phyloP scores from a whole-genome alignment of 2,797 vertebrate genomes.

The Hypotaenidia okinawae region DNA sequence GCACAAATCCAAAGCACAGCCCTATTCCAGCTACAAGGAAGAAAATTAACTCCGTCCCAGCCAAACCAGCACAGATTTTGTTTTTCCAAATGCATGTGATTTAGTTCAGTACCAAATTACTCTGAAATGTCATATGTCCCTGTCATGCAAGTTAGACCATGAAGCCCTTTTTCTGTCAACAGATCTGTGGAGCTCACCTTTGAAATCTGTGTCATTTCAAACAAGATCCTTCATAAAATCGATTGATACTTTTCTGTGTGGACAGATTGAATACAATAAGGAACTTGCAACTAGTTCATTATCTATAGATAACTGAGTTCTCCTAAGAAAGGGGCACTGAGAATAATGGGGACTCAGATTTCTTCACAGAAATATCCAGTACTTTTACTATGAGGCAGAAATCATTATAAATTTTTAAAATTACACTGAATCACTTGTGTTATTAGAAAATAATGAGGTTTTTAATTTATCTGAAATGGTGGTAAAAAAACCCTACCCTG shows the following conservation, averaged over 20 bases:
- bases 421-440: background rate
- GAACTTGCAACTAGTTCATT: background rate
- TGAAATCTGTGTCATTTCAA: background rate
- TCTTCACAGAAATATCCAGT: background rate
- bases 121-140: background rate
- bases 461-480: background rate
- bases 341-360: background rate
- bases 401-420: background rate
- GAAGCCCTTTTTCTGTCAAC: background rate
- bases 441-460: background rate
- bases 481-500: background rate
- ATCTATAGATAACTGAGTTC: background rate
- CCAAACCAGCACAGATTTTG: background rate
- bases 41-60: too few species aligned
- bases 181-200: background rate
- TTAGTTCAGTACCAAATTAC: background rate
- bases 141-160: background rate
- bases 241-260: background rate
- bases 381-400: background rate
- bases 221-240: background rate
- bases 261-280: background rate
- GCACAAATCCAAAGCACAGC: too few species aligned
- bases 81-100: background rate
- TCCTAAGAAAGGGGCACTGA: background rate
- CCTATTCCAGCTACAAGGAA: too few species aligned